Evolutionary conservation across 2,797 vertebrate genomes (phyloP), one percentile per base, ranked within the genome.

Genomic region (Pantherophis vulpinus): DNA sequence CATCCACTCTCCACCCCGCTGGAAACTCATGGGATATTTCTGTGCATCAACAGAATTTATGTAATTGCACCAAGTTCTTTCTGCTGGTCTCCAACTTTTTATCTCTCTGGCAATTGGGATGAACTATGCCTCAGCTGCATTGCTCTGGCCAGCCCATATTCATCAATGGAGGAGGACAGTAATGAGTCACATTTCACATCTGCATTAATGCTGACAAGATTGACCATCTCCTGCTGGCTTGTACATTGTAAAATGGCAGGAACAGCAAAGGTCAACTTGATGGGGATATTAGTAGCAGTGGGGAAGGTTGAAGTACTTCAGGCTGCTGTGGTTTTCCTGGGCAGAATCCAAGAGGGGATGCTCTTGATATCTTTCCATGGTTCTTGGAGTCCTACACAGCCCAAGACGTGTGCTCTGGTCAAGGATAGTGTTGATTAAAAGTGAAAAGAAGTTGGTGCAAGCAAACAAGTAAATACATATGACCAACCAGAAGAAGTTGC

Each of bases 141-240:
- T n/a, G 58, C 93, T 51, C 90, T 93, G 94, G 93, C 94, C 91
- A 95, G 95, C 94, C 95, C 94, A 96, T 94, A 96, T 96, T 96
- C 96, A 91, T 60, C 2, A 37, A 42, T 59, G 58, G 9, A 92
- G 93, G 93, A 94, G 94, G 93, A 70, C 14, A 23, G 93, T 97
- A 97, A 97, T 94, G 96, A 96, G 92, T 58, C 29, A 9, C 93
- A 93, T 93, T 94, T 96, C 95, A 89, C 90, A 97, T 97, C 94
- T 96, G 93, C 94, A 95, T 97, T 96, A 94, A 96, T 97, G 95
- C 95, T 95, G 95, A 94, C 96, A 96, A 95, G 96, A 96, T 97
- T 97, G 97, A 95, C 95, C 90, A 95, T 90, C 93, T 93, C 94
- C 97, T 90, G 92, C 93, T 96, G 96, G 95, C 96, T 95, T 95